Percentiles rank a stretch among this genome's conserved stretches.
These are phyloP conservation scores for Myotis findleyi DNA, from an alignment of 2,797 vertebrate species.

Conservation along the genomic window DNA sequence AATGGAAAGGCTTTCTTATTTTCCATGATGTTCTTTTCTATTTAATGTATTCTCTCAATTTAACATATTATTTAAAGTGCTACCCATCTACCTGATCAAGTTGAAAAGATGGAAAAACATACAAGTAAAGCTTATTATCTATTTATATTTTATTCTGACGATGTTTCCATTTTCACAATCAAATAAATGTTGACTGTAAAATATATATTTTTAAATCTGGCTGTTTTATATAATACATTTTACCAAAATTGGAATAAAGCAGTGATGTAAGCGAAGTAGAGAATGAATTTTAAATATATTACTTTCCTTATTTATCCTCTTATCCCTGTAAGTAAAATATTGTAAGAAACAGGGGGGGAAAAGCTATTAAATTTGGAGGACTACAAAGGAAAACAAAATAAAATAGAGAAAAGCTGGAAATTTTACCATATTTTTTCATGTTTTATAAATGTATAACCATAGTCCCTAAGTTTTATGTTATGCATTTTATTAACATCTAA, in stretches of 20 bases:
- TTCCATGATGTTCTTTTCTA: slow-evolving; percentile 52
- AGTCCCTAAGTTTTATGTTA: not conserved
- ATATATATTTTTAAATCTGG: not conserved
- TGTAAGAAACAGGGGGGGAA: not conserved
- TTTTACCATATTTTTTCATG: not conserved
- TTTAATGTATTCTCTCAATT: slow-evolving; percentile 71
- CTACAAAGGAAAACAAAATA: not conserved
- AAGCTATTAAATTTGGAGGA: not conserved
- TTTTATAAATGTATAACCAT: not conserved
- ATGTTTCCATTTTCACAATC: slow-evolving; percentile 20
- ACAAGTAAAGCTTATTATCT: not conserved
- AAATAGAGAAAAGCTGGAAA: not conserved
- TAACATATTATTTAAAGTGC: slow-evolving; percentile 68
- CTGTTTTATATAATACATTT: not conserved
- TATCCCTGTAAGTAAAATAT: not conserved
- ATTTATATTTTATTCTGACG: not conserved
- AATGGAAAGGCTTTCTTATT: slow-evolving; percentile 74
- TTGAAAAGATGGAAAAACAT: slow-evolving; percentile 36
- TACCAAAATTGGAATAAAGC: not conserved
- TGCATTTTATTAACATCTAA: not conserved
- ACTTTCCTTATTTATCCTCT: not conserved
- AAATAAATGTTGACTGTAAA: slow-evolving; percentile 16
- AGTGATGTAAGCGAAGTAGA: not conserved
- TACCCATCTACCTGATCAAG: slow-evolving; percentile 39
- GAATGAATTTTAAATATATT: not conserved